A percentile compares a stretch with the other conserved stretches of the same genome.
Evolutionary conservation across 1,140 invertebrate genomes (phyloP).

Genomic region (Dreissena rostriformis): DNA sequence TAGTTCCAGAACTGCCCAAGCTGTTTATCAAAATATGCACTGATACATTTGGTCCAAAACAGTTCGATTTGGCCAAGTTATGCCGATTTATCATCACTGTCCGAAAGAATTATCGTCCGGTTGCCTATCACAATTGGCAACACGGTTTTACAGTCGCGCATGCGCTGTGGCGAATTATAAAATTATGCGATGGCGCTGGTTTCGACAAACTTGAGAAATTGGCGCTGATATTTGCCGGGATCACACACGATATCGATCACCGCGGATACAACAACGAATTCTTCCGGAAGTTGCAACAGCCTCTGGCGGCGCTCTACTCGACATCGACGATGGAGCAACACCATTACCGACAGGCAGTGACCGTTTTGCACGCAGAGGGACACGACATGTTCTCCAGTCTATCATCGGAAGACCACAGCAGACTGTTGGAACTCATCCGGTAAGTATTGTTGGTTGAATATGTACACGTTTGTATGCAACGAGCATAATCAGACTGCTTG

Average conservation of each 20-base stretch:
- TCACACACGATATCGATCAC: constrained; percentile 75
- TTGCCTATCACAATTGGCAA: constrained; percentile 76
- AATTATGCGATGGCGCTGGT: constrained; percentile 4
- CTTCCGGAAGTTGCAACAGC: constrained; percentile 66
- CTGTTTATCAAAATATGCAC: constrained; percentile 61
- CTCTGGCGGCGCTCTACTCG: constrained; percentile 70
- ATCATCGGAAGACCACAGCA: constrained; percentile 62
- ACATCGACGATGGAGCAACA: constrained; percentile 76
- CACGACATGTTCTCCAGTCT: constrained; percentile 72
- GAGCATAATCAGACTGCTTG: too few relatives aligned
- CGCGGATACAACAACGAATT: constrained; percentile 73
- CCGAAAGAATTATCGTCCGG: constrained; percentile 73
- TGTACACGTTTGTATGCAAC: too few relatives aligned
- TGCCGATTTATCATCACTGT: constrained; percentile 72
- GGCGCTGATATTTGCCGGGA: constrained; percentile 62
- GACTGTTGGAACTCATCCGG: constrained; percentile 67
- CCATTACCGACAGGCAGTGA: constrained; percentile 75
- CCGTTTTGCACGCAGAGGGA: constrained; percentile 68
- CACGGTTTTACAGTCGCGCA: constrained; percentile 75
- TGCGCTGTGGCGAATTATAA: constrained; percentile 70
- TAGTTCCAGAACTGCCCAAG: constrained; percentile 57
- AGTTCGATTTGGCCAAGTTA: constrained; percentile 67
- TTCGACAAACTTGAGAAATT: constrained; percentile 63
- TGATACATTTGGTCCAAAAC: constrained; percentile 61
- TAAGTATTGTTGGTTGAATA: not conserved